phyloP scores from a whole-genome alignment of 2,113 vertebrate genomes.

The Mugil cephalus region DNA sequence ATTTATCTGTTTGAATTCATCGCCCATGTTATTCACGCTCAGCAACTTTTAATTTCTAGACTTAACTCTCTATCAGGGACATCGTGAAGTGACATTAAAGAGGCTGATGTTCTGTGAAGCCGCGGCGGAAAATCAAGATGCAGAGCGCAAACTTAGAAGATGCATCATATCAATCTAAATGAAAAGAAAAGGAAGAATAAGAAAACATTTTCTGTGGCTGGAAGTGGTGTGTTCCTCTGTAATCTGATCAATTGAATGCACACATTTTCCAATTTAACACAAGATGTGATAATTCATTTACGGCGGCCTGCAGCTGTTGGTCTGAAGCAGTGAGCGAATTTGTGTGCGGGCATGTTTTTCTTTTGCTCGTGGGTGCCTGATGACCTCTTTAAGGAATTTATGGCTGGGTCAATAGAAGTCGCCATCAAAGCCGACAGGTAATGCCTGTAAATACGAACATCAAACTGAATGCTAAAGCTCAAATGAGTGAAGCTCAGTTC shows the following conservation, averaged over 20 bases:
- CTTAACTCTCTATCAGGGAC: slow-evolving; percentile 58
- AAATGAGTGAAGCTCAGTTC: slow-evolving; percentile 22
- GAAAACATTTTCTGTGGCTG: slow-evolving; percentile 31
- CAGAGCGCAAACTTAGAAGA: slow-evolving; percentile 26
- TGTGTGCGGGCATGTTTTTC: not conserved
- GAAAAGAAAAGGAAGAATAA: not conserved
- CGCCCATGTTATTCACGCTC: slow-evolving; percentile 44
- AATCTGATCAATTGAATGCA: slow-evolving; percentile 21
- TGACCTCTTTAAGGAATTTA: not conserved
- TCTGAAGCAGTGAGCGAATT: not conserved
- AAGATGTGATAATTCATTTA: slow-evolving; percentile 20
- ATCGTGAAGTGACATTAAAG: slow-evolving; percentile 56
- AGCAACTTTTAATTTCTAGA: slow-evolving; percentile 53
- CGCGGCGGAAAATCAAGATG: slow-evolving; percentile 43
- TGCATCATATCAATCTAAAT: slow-evolving; percentile 23
- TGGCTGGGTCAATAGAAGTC: slow-evolving; percentile 1
- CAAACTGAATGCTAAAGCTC: slow-evolving; percentile 32
- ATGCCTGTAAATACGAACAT: slow-evolving; percentile 18
- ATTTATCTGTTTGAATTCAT: slow-evolving; percentile 48
- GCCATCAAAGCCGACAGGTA: slow-evolving; percentile 9
- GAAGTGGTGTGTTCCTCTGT: slow-evolving; percentile 8
- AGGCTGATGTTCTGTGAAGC: slow-evolving; percentile 52
- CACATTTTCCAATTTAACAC: slow-evolving; percentile 34
- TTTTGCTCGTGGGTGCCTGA: not conserved
- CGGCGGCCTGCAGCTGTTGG: not conserved